A percentile compares a stretch with the other conserved stretches of the same genome.
These are phyloP conservation scores for Nematolebias whitei DNA, from an alignment of 2,113 vertebrate species.

Conservation along the genomic window DNA sequence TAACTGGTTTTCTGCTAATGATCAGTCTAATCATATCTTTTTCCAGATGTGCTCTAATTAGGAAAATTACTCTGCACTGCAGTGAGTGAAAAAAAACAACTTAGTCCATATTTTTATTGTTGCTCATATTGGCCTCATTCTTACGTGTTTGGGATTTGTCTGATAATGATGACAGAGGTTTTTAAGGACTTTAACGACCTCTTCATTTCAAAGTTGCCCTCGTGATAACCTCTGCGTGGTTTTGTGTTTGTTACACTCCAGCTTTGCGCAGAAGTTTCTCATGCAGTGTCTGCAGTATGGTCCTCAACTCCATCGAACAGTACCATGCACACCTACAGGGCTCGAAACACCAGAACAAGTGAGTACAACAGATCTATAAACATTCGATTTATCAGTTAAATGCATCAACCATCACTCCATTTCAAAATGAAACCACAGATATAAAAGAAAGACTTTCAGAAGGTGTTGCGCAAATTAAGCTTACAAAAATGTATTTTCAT, in stretches of 20 bases:
- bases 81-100: slow-evolving; percentile 36
- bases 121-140: slow-evolving; percentile 20
- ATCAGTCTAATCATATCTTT: slow-evolving; percentile 59
- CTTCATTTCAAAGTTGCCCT: slow-evolving; percentile 3
- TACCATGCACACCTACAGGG: slow-evolving; percentile 85
- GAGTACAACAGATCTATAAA: slow-evolving; percentile 46
- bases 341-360: slow-evolving; percentile 87
- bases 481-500: too few species aligned
- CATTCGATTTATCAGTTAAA: too few species aligned
- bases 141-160: neutral
- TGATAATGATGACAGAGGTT: slow-evolving; percentile 17
- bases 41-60: slow-evolving; percentile 62
- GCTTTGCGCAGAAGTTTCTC: slow-evolving; percentile 83
- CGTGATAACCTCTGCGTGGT: slow-evolving; percentile 19
- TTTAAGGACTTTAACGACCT: slow-evolving; percentile 19
- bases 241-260: slow-evolving; percentile 50
- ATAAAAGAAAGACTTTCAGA: too few species aligned
- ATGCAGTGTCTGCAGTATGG: slow-evolving; percentile 81
- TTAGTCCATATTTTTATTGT: slow-evolving; percentile 28
- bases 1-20: slow-evolving; percentile 55
- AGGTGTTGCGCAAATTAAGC: too few species aligned
- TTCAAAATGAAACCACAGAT: too few species aligned
- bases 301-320: slow-evolving; percentile 86
- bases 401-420: too few species aligned
- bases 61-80: slow-evolving; percentile 46